Conservation (phyloP, 2,797 vertebrate species). For the Echeneis naucrates region DNA sequence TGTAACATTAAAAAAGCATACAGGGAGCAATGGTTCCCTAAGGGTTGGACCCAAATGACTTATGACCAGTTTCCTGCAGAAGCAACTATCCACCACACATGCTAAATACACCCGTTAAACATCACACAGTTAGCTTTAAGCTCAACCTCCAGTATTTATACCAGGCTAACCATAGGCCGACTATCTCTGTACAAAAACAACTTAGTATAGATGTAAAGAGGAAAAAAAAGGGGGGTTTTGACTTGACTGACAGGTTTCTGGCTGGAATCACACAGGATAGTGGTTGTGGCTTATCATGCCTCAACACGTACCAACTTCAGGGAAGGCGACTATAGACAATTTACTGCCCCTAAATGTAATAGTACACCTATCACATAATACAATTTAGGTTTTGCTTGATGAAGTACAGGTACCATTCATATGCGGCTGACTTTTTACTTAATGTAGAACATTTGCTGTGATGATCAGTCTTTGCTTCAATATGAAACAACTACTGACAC, state of each 20-base stretch:
- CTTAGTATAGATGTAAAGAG: too few relatives aligned
- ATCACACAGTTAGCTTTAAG: too few relatives aligned
- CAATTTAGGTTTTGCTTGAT: not conserved
- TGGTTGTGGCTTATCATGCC: not conserved
- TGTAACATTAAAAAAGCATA: not conserved
- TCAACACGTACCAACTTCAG: not conserved
- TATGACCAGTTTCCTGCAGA: too few relatives aligned
- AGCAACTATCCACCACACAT: too few relatives aligned
- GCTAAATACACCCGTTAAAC: too few relatives aligned
- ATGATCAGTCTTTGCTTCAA: not conserved
- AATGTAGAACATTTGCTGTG: not conserved
- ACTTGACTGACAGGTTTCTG: too few relatives aligned
- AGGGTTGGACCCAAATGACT: not conserved
- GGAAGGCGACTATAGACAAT: too few relatives aligned
- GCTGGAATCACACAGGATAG: not conserved
- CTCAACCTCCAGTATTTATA: too few relatives aligned
- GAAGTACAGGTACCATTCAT: not conserved
- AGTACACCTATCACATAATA: not conserved
- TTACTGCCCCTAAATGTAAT: not conserved
- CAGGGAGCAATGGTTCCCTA: not conserved
- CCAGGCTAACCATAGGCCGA: too few relatives aligned
- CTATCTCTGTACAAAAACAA: too few relatives aligned
- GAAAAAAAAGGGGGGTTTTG: too few relatives aligned
- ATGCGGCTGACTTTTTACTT: not conserved
- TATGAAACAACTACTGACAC: not conserved